A percentile compares a stretch with the other conserved stretches of the same genome.
These are phyloP conservation scores for Todiramphus chloris DNA, from an alignment of 2,113 vertebrate species.

Conservation along the genomic window DNA sequence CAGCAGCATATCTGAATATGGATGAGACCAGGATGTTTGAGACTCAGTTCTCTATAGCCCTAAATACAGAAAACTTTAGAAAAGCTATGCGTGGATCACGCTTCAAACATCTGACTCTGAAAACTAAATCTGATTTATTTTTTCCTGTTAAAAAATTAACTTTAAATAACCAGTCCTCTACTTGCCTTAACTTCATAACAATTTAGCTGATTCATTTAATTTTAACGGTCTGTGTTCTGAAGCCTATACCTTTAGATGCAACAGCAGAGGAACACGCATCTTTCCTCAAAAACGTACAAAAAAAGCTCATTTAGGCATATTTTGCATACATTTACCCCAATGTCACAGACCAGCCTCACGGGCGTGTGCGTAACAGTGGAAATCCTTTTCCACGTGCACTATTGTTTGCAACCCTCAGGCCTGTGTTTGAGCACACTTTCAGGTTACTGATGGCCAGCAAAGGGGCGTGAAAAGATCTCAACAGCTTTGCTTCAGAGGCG, in stretches of 20 bases:
- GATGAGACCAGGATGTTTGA: neutral
- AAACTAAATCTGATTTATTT: neutral
- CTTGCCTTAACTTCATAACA: neutral
- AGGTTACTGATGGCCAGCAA: neutral
- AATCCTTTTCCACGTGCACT: neutral
- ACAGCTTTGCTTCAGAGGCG: neutral
- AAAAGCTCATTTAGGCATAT: neutral
- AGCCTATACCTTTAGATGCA: neutral
- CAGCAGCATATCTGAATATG: neutral
- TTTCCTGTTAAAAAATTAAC: neutral
- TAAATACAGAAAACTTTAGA: neutral
- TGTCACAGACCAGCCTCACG: accelerated
- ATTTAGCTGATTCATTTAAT: neutral
- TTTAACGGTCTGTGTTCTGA: neutral
- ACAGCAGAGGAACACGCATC: neutral
- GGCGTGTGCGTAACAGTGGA: accelerated
- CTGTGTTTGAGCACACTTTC: neutral
- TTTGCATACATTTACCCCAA: neutral
- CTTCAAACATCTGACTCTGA: neutral
- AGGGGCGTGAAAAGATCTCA: neutral
- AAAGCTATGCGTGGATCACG: neutral
- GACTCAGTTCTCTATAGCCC: neutral
- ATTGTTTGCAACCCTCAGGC: neutral
- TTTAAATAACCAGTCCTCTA: neutral
- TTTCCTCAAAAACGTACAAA: neutral